phyloP scores from a whole-genome alignment of 2,797 vertebrate genomes.

The Falco novaeseelandiae region DNA sequence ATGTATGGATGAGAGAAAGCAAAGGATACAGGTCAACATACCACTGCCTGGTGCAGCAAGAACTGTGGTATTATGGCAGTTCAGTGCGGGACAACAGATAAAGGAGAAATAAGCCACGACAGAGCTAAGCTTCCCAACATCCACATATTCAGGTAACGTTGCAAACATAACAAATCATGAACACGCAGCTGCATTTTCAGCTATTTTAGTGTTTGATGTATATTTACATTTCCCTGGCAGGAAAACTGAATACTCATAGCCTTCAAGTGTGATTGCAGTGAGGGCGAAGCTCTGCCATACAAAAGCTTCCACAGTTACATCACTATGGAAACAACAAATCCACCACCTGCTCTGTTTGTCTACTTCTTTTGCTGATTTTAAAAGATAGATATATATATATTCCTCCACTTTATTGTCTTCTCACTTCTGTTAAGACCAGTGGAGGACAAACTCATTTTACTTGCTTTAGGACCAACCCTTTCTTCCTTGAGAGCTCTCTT shows the following conservation, averaged over 20 bases:
- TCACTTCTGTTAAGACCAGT: neutral
- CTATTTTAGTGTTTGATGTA: neutral
- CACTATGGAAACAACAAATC: conserved; percentile 63
- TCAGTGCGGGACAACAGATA: neutral
- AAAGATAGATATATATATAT: neutral
- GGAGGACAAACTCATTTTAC: neutral
- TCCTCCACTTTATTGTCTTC: neutral
- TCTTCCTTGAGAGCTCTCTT: neutral
- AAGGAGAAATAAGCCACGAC: neutral
- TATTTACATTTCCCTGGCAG: neutral
- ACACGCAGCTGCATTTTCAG: neutral
- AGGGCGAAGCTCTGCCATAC: neutral
- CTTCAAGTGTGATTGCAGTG: neutral
- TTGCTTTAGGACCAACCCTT: neutral
- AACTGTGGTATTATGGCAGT: neutral
- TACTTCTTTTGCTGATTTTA: neutral
- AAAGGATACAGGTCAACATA: neutral
- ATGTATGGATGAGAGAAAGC: neutral
- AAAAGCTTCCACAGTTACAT: conserved; percentile 25
- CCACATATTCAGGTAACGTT: neutral
- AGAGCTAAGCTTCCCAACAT: neutral
- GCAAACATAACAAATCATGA: neutral
- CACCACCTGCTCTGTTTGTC: neutral
- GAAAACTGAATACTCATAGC: neutral
- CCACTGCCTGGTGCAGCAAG: neutral